Base-by-base conservation (phyloP, 2,888 invertebrate genomes). In the Drosophila tanythrix region DNA sequence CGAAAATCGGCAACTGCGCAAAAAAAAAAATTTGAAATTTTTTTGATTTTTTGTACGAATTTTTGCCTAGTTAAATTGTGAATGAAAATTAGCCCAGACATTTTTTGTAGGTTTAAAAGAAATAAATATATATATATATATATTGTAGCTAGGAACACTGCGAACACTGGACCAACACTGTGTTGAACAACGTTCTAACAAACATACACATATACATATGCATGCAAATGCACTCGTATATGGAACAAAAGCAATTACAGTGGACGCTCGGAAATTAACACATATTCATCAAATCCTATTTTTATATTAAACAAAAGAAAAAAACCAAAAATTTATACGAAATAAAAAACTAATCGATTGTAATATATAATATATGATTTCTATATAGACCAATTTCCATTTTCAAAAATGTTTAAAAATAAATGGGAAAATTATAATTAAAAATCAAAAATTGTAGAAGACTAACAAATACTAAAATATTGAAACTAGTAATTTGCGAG, bases 111-210 rank as follows among this genome's bases (percentile, higher is more conserved):
- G 7, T 63, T 35, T 36, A 8, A 48, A 18, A 11, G 15, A 43
- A 36, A 15, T 7, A 25, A 48, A 21, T 15, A 29, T 40, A 35
- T 11, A 29, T 25, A 29, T 25, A 31, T 18, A 21, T 43, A 25
- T 11, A 21, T 15, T 43, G 46, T 53, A 53, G 58, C 53, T 27
- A 51, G 51, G 18, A 61, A 48, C 38, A 57, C 67, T 74, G 50
- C 53, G 13, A 72, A 60, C 62, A 68, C 76, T 78, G 77, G 75
- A 78, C 74, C 78, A 78, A 78, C 77, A 64, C 74, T 74, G 78
- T 78, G 67, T 71, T 68, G 66, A 51, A 51, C 35, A 68, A 68
- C 29, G 40, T 57, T 57, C 31, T 10, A 15, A 40, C n/a, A 31
- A 27, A 53, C 70, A 63, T 59, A 58, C 57, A 66, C 43, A 57